Percentiles rank a stretch among this genome's conserved stretches.
Conservation (phyloP, 1,140 invertebrate genomes). For the Bombus haemorrhoidalis region DNA sequence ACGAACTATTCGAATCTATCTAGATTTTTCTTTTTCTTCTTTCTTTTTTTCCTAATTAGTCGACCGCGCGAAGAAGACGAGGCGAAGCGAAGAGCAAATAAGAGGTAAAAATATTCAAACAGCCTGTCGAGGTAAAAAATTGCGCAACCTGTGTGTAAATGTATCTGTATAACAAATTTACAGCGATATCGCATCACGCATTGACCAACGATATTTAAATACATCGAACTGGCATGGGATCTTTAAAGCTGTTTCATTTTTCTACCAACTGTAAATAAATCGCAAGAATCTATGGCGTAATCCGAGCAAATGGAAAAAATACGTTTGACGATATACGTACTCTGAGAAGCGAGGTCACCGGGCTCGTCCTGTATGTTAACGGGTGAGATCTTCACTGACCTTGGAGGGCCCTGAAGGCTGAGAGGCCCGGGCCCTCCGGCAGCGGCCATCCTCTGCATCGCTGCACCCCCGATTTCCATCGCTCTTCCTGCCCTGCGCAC, state of each 20-base stretch:
- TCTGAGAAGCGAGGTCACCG: slow-evolving; percentile 83
- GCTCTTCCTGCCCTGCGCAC: slow-evolving; percentile 67
- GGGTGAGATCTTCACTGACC: slow-evolving; percentile 84
- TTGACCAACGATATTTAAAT: neutral
- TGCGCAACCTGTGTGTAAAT: neutral
- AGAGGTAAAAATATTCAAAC: no score
- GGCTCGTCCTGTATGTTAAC: slow-evolving; percentile 83
- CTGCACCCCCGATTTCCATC: slow-evolving; percentile 75
- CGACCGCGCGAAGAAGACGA: neutral
- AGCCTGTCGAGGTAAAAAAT: neutral
- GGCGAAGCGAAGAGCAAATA: no score
- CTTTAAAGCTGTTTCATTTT: neutral
- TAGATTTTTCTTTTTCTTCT: neutral
- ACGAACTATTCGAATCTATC: neutral
- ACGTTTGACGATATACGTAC: slow-evolving; percentile 77
- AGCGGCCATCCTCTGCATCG: slow-evolving; percentile 77
- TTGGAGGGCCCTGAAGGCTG: slow-evolving; percentile 80
- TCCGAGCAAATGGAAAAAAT: neutral
- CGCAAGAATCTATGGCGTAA: fast-evolving
- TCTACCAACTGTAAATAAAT: neutral
- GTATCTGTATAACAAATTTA: neutral
- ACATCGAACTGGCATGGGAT: neutral
- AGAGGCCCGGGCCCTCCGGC: slow-evolving; percentile 78
- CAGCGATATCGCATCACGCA: neutral
- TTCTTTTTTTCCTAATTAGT: neutral